Evolutionary conservation across 2,797 vertebrate genomes (phyloP).

Genomic region (Taenioides sp.): DNA sequence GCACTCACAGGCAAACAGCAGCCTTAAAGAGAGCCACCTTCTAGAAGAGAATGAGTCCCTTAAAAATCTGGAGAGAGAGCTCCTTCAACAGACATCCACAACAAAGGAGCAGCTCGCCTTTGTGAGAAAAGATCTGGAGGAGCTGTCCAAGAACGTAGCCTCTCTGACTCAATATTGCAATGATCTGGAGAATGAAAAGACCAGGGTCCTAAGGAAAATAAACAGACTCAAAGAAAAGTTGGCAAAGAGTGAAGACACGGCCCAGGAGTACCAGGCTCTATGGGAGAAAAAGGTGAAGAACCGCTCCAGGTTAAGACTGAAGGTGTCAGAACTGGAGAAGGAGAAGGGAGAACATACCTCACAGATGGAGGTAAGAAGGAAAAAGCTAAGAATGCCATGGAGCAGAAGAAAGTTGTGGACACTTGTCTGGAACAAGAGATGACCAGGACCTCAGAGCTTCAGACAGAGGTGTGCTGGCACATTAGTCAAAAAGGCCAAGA

Average conservation of each 20-base stretch:
- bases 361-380: slow-evolving; percentile 81
- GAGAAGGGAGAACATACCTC: slow-evolving; percentile 66
- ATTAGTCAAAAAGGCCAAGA: slow-evolving; percentile 82
- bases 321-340: slow-evolving; percentile 82
- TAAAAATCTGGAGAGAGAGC: not conserved
- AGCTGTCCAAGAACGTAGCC: slow-evolving; percentile 92
- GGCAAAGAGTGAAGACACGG: slow-evolving; percentile 79
- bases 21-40: too few relatives aligned
- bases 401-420: slow-evolving; percentile 83
- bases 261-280: slow-evolving; percentile 80
- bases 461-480: too few relatives aligned
- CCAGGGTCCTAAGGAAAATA: slow-evolving; percentile 81
- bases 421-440: slow-evolving; percentile 86
- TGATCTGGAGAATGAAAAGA: slow-evolving; percentile 87
- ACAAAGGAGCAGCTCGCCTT: slow-evolving; percentile 71
- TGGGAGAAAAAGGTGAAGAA: slow-evolving; percentile 88
- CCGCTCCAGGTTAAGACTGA: slow-evolving; percentile 79
- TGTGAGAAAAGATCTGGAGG: slow-evolving; percentile 74
- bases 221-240: slow-evolving; percentile 84
- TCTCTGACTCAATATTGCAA: slow-evolving; percentile 84
- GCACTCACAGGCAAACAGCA: too few relatives aligned
- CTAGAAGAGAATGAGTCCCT: too few relatives aligned
- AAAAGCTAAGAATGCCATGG: slow-evolving; percentile 82
- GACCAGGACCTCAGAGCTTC: too few relatives aligned
- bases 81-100: not conserved